Evolutionary conservation across 2,113 vertebrate genomes (phyloP).

Genomic region (Malurus elegans): DNA sequence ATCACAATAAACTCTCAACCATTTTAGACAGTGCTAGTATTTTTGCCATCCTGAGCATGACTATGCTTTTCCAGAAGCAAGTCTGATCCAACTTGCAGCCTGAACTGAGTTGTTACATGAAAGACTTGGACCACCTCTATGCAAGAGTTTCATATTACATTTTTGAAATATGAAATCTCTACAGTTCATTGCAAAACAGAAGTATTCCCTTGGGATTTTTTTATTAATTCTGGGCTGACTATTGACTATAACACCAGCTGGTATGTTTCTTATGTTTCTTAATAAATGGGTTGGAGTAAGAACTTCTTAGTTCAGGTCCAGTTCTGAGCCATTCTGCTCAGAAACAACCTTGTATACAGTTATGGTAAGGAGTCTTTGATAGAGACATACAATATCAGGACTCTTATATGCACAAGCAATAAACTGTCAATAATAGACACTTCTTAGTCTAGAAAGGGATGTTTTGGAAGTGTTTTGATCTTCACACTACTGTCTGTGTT

Average conservation of each 20-base stretch:
- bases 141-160: background rate
- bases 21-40: background rate
- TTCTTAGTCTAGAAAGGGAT: background rate
- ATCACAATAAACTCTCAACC: background rate
- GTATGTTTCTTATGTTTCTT: background rate
- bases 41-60: background rate
- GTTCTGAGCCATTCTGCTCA: background rate
- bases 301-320: background rate
- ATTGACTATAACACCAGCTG: background rate
- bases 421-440: background rate
- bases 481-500: background rate
- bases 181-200: background rate
- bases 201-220: background rate
- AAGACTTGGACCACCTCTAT: background rate
- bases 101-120: background rate
- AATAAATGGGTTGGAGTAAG: background rate
- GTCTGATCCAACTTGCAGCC: background rate
- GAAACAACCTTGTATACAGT: background rate
- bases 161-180: background rate
- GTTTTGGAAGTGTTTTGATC: background rate
- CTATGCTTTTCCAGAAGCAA: background rate
- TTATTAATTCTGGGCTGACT: background rate
- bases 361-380: background rate
- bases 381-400: background rate
- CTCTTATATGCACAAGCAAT: background rate